Evolutionary conservation across 2,797 vertebrate genomes (phyloP).

Genomic region (Cyprinella venusta): DNA sequence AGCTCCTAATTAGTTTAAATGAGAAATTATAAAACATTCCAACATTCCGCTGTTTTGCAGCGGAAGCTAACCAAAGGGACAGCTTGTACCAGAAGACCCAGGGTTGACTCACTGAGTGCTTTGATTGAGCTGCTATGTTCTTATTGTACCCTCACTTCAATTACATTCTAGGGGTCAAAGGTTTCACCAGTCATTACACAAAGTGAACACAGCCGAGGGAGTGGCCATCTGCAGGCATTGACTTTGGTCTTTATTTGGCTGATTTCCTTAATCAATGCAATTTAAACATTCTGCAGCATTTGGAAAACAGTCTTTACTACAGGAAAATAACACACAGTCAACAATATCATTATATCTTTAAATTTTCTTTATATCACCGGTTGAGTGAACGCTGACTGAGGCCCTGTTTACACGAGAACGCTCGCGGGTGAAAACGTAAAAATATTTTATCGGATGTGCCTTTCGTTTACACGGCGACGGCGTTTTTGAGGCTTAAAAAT

Average conservation of each 20-base stretch:
- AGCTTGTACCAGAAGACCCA: conserved; percentile 27
- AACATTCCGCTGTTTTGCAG: conserved; percentile 1
- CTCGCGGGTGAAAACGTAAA: too few species aligned
- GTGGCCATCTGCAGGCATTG: background rate
- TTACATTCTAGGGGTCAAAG: conserved; percentile 63
- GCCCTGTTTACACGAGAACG: too few species aligned
- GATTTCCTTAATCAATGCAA: background rate
- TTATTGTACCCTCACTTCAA: conserved; percentile 67
- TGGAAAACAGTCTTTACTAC: background rate
- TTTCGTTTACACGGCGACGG: too few species aligned
- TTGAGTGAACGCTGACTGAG: too few species aligned
- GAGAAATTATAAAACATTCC: conserved; percentile 15
- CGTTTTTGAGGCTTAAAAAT: too few species aligned
- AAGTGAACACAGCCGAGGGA: background rate
- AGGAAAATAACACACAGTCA: too few species aligned
- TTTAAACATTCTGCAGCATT: background rate
- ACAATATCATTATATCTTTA: too few species aligned
- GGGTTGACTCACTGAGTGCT: conserved; percentile 47
- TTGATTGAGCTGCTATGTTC: conserved; percentile 59
- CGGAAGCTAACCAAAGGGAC: conserved; percentile 20
- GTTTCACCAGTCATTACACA: conserved; percentile 53
- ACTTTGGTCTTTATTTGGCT: background rate
- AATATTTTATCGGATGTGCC: too few species aligned
- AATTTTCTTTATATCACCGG: too few species aligned
- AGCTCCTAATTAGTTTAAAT: conserved; percentile 43